A percentile compares a stretch with the other conserved stretches of the same genome.
Conservation (phyloP, 1,140 invertebrate species). For the Drosophila trapezifrons region DNA sequence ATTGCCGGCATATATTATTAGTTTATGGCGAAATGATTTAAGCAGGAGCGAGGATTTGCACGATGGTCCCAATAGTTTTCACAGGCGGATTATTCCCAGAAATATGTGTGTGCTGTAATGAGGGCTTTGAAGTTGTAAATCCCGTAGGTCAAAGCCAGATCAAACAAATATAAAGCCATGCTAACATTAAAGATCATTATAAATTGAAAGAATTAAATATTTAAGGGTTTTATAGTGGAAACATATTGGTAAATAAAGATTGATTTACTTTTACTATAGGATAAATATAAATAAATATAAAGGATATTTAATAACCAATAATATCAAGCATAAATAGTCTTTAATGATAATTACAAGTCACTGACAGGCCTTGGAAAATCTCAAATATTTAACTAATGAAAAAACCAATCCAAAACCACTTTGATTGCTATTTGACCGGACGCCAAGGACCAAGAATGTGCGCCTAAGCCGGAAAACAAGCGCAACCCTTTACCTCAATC, state of each 20-base stretch:
- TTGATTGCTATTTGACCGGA: constrained; percentile 20
- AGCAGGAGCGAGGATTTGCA: constrained; percentile 1
- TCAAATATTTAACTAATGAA: constrained; percentile 15
- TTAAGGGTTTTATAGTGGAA: background rate
- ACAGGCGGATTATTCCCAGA: background rate
- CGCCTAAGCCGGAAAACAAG: constrained; percentile 15
- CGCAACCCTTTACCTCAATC: constrained; percentile 10
- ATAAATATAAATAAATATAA: no score
- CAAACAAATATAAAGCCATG: background rate
- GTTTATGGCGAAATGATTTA: constrained; percentile 12
- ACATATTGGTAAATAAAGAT: background rate
- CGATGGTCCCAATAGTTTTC: constrained; percentile 1
- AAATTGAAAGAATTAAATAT: background rate
- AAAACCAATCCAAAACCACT: background rate
- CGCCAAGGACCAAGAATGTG: constrained; percentile 10
- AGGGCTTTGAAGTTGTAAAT: constrained; percentile 5
- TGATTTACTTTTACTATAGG: no score
- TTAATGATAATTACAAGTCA: background rate
- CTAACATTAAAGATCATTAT: background rate
- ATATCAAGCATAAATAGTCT: no score
- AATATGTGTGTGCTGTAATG: constrained; percentile 12
- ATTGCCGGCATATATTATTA: constrained; percentile 30
- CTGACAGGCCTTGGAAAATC: no score
- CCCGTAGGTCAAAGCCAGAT: background rate
- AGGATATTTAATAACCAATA: no score